Conservation (phyloP, 2,797 vertebrate species). For the Danio choprae region DNA sequence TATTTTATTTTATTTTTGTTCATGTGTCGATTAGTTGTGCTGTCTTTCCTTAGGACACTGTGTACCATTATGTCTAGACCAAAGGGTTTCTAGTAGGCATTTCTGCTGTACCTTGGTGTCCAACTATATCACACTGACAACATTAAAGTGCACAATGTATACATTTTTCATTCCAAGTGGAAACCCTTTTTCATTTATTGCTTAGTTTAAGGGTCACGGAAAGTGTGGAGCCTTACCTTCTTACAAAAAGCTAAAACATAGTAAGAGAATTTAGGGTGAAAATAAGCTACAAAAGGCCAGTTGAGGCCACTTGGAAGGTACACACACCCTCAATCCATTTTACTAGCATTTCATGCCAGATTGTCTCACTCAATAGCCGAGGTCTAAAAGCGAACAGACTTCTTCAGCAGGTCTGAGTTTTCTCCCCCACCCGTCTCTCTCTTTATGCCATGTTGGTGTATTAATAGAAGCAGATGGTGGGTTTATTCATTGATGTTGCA, state of each 20-base stretch:
- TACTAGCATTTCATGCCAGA: conserved; percentile 47
- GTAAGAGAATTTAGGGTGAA: neutral
- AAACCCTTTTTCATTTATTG: neutral
- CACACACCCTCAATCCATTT: neutral
- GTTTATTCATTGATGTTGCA: conserved; percentile 63
- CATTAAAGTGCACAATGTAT: too few relatives aligned
- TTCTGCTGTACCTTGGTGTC: too few relatives aligned
- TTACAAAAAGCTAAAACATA: neutral
- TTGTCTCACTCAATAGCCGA: conserved; percentile 31
- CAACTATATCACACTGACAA: too few relatives aligned
- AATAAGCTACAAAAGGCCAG: neutral
- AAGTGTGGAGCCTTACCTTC: neutral
- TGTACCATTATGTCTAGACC: too few relatives aligned
- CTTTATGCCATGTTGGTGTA: conserved; percentile 36
- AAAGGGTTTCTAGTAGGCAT: too few relatives aligned
- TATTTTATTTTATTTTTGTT: too few relatives aligned
- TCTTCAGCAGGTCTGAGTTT: conserved; percentile 48
- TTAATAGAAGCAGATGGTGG: conserved; percentile 69
- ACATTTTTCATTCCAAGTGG: too few relatives aligned
- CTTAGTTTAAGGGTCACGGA: neutral
- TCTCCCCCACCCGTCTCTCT: conserved; percentile 29
- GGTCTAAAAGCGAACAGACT: conserved; percentile 55
- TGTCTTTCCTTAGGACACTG: too few relatives aligned
- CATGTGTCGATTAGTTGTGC: too few relatives aligned
- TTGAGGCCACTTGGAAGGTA: conserved; percentile 2